Evolutionary conservation across 1,140 invertebrate genomes (phyloP), one percentile per base, ranked within the genome.

Genomic region (Zaprionus tsacasi): DNA sequence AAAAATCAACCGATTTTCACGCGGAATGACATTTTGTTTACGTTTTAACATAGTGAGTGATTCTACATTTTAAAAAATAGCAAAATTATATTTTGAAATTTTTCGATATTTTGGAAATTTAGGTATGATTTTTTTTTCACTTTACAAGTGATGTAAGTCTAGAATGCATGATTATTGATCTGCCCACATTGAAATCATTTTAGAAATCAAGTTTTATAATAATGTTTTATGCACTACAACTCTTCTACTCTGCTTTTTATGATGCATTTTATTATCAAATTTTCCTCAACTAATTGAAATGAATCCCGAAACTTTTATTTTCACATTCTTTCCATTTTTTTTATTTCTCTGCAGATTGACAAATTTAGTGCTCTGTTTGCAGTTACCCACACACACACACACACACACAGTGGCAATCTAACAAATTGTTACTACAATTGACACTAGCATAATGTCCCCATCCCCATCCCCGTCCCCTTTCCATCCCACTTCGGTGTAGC

Each of bases 371-470:
- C 67, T 74, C 35, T 56, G 68, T 43, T 43, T 64, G 48, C 36
- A 65, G 63, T 65, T 48, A 65, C 33, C 15, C n/a, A 54, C 38
- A 25, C 43, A 67, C 33, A 38, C 36, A 36, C 54, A 38, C 54
- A 50, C 71, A 45, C 50, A 36, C 67, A 69, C 80, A 65, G 48
- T 86, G 82, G 82, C 79, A 87, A 70, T 82, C 82, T 58, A 79
- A 88, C 82, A 87, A 87, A 87, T 87, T 87, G 82, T 86, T 70
- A 50, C 67, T 78, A 75, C 77, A 87, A 87, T 87, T 87, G 86
- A 81, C 75, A 78, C 72, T 72, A 50, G 65, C 72, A 75, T 80
- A 86, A 70, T 65, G 78, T 27, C 21, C 17, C 48, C 13, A 1
- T 1, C n/a, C 12, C 27, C 17, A 17, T 38, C n/a, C 21, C n/a